Evolutionary conservation across 2,888 invertebrate species (phyloP).

Genomic region (Gastrophysa polygoni): DNA sequence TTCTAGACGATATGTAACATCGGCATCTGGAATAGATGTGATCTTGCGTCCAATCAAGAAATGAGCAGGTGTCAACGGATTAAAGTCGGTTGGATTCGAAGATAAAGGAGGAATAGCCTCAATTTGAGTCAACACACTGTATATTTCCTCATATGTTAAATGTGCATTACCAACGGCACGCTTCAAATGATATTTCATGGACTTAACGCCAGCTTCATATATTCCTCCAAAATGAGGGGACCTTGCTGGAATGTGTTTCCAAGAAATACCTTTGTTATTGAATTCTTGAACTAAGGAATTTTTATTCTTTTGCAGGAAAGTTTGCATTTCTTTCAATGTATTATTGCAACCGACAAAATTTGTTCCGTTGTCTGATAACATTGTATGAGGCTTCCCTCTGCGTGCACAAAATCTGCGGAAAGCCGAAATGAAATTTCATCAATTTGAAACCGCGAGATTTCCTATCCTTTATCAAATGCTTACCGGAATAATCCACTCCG

Average conservation of each 20-base stretch:
- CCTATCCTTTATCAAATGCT: slow-evolving; percentile 19
- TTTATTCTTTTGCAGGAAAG: not conserved
- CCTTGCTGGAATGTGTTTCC: not conserved
- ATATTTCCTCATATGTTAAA: not conserved
- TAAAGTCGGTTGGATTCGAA: not conserved
- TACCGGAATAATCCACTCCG: slow-evolving; percentile 30
- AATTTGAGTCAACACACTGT: not conserved
- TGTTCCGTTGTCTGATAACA: not conserved
- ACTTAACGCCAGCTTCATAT: not conserved
- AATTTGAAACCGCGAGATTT: slow-evolving; percentile 11
- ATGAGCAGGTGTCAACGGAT: not conserved
- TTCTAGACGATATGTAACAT: too few species aligned
- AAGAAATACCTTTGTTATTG: not conserved
- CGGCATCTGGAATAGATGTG: too few species aligned
- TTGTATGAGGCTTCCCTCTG: not conserved
- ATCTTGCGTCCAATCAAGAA: not conserved
- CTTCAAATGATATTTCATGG: too few species aligned
- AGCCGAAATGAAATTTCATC: too few species aligned
- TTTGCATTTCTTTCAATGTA: not conserved
- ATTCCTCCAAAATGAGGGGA: not conserved
- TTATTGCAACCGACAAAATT: not conserved
- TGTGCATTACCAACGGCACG: not conserved
- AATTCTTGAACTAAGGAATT: not conserved
- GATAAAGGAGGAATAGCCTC: not conserved
- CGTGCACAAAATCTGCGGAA: too few species aligned